Percentiles rank a stretch among this genome's conserved stretches.
Conservation (phyloP, 2,888 invertebrate genomes). For the Anticlea derivata region DNA sequence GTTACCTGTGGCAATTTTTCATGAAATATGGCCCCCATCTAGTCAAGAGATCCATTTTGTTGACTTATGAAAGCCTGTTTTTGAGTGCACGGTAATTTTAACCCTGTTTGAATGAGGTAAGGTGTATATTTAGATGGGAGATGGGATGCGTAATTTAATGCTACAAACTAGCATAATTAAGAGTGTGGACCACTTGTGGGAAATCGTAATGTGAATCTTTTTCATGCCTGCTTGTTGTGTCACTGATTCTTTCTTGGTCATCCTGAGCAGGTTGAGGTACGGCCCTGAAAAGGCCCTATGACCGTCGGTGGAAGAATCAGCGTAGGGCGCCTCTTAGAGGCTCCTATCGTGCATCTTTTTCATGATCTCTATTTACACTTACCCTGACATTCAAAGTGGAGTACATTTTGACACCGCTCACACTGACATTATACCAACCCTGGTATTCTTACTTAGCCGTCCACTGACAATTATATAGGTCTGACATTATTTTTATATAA, state of each 20-base stretch:
- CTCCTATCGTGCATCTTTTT: too few species aligned
- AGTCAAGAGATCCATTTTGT: slow-evolving; percentile 59
- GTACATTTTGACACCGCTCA: too few species aligned
- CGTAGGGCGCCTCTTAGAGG: too few species aligned
- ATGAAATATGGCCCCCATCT: slow-evolving; percentile 59
- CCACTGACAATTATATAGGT: too few species aligned
- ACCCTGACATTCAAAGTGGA: too few species aligned
- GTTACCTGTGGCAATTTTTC: slow-evolving; percentile 56
- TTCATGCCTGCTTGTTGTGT: not conserved
- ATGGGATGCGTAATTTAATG: slow-evolving; percentile 5
- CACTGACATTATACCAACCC: too few species aligned
- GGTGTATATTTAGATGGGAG: slow-evolving; percentile 14
- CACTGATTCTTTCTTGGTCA: not conserved
- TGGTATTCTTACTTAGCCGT: too few species aligned
- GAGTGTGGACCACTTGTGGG: slow-evolving; percentile 8
- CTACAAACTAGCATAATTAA: slow-evolving; percentile 21
- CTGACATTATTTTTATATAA: too few species aligned
- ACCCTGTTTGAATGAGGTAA: not conserved
- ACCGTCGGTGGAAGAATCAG: too few species aligned
- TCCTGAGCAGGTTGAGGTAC: too few species aligned
- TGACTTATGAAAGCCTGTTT: slow-evolving; percentile 47
- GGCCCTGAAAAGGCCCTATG: too few species aligned
- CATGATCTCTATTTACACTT: too few species aligned
- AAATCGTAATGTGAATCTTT: slow-evolving; percentile 4
- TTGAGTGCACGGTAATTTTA: slow-evolving; percentile 12